phyloP scores from a whole-genome alignment of 2,888 invertebrate genomes.

The Ormyrus pomaceus region DNA sequence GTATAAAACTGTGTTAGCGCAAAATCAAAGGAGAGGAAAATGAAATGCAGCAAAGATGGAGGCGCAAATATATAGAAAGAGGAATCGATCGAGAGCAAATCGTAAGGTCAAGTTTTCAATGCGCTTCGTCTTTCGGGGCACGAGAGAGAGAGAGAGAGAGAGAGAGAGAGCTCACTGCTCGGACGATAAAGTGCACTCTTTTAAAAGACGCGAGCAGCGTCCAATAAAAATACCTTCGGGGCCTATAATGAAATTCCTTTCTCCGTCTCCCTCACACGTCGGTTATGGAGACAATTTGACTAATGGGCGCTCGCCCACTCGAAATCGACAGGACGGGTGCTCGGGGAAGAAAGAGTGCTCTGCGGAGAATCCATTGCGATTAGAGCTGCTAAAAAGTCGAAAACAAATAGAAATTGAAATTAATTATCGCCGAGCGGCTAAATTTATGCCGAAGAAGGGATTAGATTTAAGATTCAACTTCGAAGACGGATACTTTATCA shows the following conservation, averaged over 20 bases:
- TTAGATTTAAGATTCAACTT: not conserved
- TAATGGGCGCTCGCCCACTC: conserved; percentile 47
- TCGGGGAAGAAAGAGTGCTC: not conserved
- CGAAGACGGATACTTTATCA: too few species aligned
- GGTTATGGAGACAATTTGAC: conserved; percentile 48
- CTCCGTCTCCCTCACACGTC: conserved; percentile 6
- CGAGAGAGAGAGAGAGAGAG: not conserved
- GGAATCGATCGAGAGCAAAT: not conserved
- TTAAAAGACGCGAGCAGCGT: conserved; percentile 50
- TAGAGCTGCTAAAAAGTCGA: not conserved
- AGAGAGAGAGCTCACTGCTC: not conserved
- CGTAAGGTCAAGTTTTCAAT: conserved; percentile 53
- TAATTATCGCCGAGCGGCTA: not conserved
- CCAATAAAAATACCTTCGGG: conserved; percentile 53
- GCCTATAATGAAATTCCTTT: conserved; percentile 52
- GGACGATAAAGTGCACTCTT: conserved; percentile 52
- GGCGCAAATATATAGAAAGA: not conserved
- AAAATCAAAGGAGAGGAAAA: not conserved
- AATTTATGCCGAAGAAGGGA: not conserved
- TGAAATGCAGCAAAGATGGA: not conserved
- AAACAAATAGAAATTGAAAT: conserved; percentile 13
- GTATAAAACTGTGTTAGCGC: not conserved
- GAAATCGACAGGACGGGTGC: conserved; percentile 20
- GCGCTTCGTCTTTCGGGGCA: conserved; percentile 26
- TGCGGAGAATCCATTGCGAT: not conserved